Conservation (phyloP, 2,888 invertebrate genomes). For the Neoaliturus tenellus region DNA sequence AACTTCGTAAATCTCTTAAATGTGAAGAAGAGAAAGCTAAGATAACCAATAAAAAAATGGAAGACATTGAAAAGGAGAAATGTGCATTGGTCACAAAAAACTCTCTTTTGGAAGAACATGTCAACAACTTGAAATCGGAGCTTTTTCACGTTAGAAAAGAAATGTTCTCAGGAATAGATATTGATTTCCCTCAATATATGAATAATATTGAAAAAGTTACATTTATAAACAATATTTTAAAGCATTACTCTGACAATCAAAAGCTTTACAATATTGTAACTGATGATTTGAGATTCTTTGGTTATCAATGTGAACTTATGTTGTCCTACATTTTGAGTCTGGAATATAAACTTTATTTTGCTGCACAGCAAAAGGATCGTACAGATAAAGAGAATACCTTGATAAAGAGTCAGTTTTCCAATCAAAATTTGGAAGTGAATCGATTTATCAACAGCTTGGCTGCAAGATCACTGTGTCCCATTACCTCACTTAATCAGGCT, state of each 20-base stretch:
- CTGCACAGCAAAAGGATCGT: neutral
- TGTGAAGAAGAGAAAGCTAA: neutral
- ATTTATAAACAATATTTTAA: neutral
- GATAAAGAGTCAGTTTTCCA: neutral
- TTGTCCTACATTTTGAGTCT: neutral
- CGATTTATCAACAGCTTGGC: neutral
- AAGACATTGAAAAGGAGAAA: neutral
- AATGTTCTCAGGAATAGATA: neutral
- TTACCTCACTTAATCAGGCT: neutral
- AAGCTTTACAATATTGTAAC: neutral
- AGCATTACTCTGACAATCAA: neutral
- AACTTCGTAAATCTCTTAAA: neutral
- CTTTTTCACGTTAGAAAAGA: neutral
- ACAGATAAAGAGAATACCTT: neutral
- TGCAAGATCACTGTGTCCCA: neutral
- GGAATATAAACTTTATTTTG: neutral
- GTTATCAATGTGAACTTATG: neutral
- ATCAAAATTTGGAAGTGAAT: neutral
- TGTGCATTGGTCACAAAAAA: neutral
- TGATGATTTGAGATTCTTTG: conserved; percentile 1
- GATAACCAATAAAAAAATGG: neutral
- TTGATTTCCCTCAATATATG: neutral
- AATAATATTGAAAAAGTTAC: neutral
- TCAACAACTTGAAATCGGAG: neutral
- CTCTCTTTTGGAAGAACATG: neutral